These are phyloP conservation scores for Clistopyga incitator DNA, from an alignment of 2,888 invertebrate species.

Conservation along the genomic window DNA sequence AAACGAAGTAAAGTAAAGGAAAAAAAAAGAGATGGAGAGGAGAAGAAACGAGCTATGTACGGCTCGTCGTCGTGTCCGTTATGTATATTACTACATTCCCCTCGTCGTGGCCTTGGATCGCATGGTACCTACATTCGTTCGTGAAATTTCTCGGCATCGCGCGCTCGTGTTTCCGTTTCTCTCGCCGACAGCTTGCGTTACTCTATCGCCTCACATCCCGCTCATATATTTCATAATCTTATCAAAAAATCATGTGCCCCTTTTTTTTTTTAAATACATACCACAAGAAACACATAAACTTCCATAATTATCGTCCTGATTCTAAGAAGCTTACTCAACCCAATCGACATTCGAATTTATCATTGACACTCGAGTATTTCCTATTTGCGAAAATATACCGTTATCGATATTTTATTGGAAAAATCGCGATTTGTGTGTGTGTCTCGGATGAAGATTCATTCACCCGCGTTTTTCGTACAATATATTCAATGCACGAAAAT, in stretches of 20 bases:
- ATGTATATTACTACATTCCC: slow-evolving; percentile 59
- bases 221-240: not conserved
- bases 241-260: not conserved
- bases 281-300: not conserved
- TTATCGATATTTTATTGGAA: not conserved
- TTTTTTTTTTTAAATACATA: not conserved
- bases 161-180: slow-evolving; percentile 43
- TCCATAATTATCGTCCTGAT: not conserved
- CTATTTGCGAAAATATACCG: too few relatives aligned
- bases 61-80: slow-evolving; percentile 57
- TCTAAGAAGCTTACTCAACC: not conserved
- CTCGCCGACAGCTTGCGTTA: not conserved
- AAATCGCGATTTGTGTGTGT: not conserved
- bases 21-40: slow-evolving; percentile 29
- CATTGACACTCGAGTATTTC: not conserved
- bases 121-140: slow-evolving; percentile 40
- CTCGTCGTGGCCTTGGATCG: slow-evolving; percentile 59
- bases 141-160: slow-evolving; percentile 60
- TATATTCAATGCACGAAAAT: not conserved
- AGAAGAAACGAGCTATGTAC: slow-evolving; percentile 46
- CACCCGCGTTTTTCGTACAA: not conserved
- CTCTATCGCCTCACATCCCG: not conserved
- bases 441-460: not conserved
- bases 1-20: slow-evolving; percentile 14
- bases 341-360: not conserved